These are phyloP conservation scores for Aegotheles bennettii DNA, from an alignment of 2,113 vertebrate species.

Conservation along the genomic window DNA sequence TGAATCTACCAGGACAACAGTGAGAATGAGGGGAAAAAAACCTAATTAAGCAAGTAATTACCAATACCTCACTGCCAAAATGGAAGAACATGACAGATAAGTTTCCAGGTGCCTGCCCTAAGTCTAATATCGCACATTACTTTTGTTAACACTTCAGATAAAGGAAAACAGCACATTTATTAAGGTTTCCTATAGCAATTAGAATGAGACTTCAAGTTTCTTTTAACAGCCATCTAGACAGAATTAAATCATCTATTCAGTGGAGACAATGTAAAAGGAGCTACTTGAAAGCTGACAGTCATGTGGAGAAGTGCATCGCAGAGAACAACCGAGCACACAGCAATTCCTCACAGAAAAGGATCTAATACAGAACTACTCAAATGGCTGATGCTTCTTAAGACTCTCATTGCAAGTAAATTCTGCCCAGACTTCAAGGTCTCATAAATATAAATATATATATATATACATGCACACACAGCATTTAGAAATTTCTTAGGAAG, in stretches of 20 bases:
- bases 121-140: neutral
- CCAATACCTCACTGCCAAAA: neutral
- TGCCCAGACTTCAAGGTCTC: neutral
- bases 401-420: neutral
- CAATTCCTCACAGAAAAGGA: neutral
- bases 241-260: neutral
- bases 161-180: neutral
- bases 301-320: neutral
- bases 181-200: neutral
- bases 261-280: neutral
- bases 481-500: neutral
- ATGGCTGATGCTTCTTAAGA: neutral
- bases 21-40: neutral
- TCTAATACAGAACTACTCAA: neutral
- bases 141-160: neutral
- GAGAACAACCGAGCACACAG: neutral
- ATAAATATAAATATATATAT: neutral
- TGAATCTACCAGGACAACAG: neutral
- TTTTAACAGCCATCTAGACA: neutral
- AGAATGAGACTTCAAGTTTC: neutral
- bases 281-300: neutral
- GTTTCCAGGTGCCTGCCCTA: neutral
- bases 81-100: neutral
- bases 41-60: neutral
- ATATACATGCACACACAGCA: accelerated